Conservation (phyloP, 2,113 vertebrate genomes). For the Chroicocephalus ridibundus region DNA sequence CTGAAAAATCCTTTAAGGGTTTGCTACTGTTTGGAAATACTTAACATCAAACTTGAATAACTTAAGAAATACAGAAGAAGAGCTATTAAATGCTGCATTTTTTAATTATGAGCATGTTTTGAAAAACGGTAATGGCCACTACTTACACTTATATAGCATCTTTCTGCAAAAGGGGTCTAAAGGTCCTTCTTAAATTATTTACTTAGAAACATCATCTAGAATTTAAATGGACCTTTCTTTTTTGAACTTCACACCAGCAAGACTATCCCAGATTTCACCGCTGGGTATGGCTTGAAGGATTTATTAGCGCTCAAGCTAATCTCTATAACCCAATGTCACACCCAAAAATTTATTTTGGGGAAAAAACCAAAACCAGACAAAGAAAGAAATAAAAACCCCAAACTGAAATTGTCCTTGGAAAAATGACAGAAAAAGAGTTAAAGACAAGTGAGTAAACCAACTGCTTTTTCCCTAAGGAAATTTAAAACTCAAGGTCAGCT, state of each 20-base stretch:
- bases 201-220: neutral
- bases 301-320: neutral
- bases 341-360: neutral
- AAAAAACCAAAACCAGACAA: neutral
- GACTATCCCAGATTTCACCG: neutral
- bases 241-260: neutral
- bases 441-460: neutral
- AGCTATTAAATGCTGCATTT: neutral
- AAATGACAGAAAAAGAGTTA: conserved; percentile 12
- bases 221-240: neutral
- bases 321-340: neutral
- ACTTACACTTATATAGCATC: neutral
- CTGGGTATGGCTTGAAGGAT: neutral
- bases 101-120: neutral
- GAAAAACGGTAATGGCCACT: neutral
- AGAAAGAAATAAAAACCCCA: fast-evolving
- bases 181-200: neutral
- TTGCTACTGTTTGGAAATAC: neutral
- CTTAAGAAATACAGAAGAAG: neutral
- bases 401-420: neutral
- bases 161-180: neutral
- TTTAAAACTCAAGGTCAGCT: conserved; percentile 33
- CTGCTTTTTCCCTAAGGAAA: neutral
- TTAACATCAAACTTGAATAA: neutral
- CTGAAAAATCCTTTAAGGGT: neutral